Evolutionary conservation across 2,888 invertebrate species (phyloP), one percentile per base, ranked within the genome.

Genomic region (Hyles lineata): DNA sequence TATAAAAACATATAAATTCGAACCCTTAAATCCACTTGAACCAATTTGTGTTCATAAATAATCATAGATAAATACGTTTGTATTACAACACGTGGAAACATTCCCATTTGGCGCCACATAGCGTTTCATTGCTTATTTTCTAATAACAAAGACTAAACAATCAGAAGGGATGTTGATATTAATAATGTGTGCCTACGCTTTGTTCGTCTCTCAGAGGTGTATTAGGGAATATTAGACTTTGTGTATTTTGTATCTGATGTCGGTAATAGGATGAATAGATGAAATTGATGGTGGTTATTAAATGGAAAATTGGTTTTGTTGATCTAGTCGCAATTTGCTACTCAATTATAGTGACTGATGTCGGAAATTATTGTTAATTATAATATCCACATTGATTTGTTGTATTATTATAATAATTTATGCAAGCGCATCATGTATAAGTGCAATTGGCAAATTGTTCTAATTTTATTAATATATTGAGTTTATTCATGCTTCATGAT

Each of bases 101-200:
- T 67, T 67, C 23, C 67, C 67, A 67, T 67, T 67, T 63, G 63
- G 63, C 67, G 67, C 67, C 67, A 23, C 17, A 50, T 35, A 35
- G 32, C 43, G 50, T 23, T 67, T 67, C 15, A 67, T 67, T 50
- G 43, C 43, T 67, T 67, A 23, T 50, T 67, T 67, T 67, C 67
- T 67, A 67, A 50, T 35, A 63, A 67, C 67, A 67, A 67, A 50
- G 67, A 67, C 0, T 67, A 67, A 67, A n/a, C 23, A 50, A 50
- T 50, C 67, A 67, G 67, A 67, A 4, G 23, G 23, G 67, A 50
- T 6, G 7, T 60, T 60, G 60, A 6, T 55, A n/a, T 55, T 55
- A 43, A 43, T 43, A 55, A 7, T 43, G 43, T 43, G 11, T 19
- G n/a, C n/a, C 55, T 55, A n/a, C 17, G 15, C 21, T 63, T 35